phyloP scores from a whole-genome alignment of 2,797 vertebrate species.

The Gymnoscopelus microlampas region DNA sequence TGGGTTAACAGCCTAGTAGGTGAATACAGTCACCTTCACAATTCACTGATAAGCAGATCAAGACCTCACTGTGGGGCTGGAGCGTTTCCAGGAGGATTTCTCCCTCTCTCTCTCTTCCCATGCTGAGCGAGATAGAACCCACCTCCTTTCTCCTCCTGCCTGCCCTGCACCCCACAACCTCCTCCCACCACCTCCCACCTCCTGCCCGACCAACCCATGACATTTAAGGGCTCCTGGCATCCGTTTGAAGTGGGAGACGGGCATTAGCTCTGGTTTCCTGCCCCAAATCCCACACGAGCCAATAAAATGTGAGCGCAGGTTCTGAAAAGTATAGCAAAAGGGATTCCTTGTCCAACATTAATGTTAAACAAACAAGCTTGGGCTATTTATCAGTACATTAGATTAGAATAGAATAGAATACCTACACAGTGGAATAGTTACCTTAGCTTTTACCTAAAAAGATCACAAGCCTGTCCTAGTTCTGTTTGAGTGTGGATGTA shows the following conservation, averaged over 20 bases:
- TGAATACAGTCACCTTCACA: slow-evolving; percentile 56
- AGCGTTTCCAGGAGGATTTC: slow-evolving; percentile 56
- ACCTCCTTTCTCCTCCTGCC: slow-evolving; percentile 45
- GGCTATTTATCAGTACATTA: slow-evolving; percentile 52
- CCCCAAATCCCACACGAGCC: slow-evolving; percentile 81
- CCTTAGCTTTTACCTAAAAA: not conserved
- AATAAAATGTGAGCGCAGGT: slow-evolving; percentile 76
- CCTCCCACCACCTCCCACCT: slow-evolving; percentile 53
- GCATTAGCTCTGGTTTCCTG: slow-evolving; percentile 85
- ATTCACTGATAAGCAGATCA: slow-evolving; percentile 71
- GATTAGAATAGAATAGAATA: no score
- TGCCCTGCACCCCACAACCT: slow-evolving; percentile 66
- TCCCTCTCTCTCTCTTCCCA: slow-evolving; percentile 17
- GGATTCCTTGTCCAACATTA: slow-evolving; percentile 70
- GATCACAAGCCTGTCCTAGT: not conserved
- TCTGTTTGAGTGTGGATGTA: not conserved
- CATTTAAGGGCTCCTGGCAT: slow-evolving; percentile 83
- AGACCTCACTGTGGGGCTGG: slow-evolving; percentile 49
- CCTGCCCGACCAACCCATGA: slow-evolving; percentile 65
- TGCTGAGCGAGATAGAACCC: slow-evolving; percentile 26
- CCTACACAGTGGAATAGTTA: slow-evolving; percentile 9
- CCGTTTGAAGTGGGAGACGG: slow-evolving; percentile 83
- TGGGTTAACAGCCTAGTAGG: slow-evolving; percentile 45
- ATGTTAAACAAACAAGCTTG: slow-evolving; percentile 71
- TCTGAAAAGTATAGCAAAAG: slow-evolving; percentile 68